A percentile compares a stretch with the other conserved stretches of the same genome.
phyloP scores from a whole-genome alignment of 2,888 invertebrate species.

The Eupithecia exiguata region DNA sequence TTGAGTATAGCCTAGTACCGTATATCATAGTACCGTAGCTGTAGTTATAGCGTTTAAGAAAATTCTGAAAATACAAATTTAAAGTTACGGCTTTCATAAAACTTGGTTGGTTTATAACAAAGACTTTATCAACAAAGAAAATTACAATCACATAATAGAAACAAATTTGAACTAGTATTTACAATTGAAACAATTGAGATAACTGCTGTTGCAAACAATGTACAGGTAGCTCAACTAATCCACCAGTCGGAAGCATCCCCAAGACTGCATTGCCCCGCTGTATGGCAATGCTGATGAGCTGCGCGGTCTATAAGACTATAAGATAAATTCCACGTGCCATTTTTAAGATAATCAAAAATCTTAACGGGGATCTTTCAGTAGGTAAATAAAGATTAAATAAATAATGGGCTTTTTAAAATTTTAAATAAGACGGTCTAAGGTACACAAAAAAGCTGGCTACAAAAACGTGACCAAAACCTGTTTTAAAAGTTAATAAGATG shows the following conservation, averaged over 20 bases:
- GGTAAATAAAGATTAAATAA: neutral
- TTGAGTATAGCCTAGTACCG: neutral
- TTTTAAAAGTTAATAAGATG: conserved; percentile 42
- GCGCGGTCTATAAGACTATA: too few species aligned
- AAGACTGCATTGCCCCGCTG: too few species aligned
- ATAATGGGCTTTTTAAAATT: neutral
- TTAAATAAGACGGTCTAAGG: neutral
- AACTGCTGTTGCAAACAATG: too few species aligned
- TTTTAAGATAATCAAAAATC: neutral
- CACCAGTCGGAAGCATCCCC: too few species aligned
- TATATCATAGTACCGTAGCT: neutral
- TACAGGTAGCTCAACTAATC: too few species aligned
- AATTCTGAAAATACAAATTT: neutral
- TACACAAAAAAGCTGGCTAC: neutral
- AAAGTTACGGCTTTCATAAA: neutral
- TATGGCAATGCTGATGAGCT: too few species aligned
- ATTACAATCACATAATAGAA: too few species aligned
- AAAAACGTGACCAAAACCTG: conserved; percentile 37
- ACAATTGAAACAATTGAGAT: too few species aligned
- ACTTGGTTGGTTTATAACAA: too few species aligned
- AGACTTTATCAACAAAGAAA: too few species aligned
- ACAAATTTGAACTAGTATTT: too few species aligned
- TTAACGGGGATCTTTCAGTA: neutral
- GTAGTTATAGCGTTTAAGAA: too few species aligned
- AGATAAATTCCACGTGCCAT: neutral